Evolutionary conservation across 2,113 vertebrate species (phyloP).

Genomic region (Psilopogon haemacephalus): DNA sequence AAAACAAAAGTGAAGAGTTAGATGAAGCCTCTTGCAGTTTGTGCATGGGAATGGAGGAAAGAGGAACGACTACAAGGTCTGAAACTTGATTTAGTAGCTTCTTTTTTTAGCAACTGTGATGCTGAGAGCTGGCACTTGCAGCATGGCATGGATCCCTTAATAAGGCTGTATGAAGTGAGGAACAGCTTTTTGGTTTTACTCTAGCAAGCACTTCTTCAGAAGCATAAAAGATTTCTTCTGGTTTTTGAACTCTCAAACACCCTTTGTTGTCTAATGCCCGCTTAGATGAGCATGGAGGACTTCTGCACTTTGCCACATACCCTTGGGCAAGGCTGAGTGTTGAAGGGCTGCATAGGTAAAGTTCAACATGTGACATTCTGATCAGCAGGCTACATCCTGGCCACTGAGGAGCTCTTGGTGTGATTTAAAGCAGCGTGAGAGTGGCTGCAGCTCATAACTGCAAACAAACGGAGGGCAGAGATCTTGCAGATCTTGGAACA

Average conservation of each 20-base stretch:
- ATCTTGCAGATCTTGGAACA: background rate
- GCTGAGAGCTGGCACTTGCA: background rate
- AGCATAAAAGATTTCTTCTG: background rate
- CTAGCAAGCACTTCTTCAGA: background rate
- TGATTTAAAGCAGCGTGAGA: background rate
- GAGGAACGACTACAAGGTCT: background rate
- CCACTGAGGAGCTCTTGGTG: background rate
- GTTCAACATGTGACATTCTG: background rate
- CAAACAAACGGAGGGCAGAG: background rate
- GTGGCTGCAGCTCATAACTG: background rate
- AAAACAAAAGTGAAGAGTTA: background rate
- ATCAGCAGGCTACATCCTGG: background rate
- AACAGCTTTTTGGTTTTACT: background rate
- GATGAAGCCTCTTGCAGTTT: background rate
- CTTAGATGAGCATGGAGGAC: background rate
- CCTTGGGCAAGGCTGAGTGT: background rate
- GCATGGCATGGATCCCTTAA: background rate
- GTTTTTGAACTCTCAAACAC: background rate
- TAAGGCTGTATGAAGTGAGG: background rate
- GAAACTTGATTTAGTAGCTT: background rate
- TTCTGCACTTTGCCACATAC: background rate
- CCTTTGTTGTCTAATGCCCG: background rate
- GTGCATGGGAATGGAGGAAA: background rate
- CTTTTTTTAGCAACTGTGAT: background rate
- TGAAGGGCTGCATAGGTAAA: background rate